A percentile compares a stretch with the other conserved stretches of the same genome.
Evolutionary conservation across 2,113 vertebrate genomes (phyloP).

Genomic region (Erythrocercus mccallii): DNA sequence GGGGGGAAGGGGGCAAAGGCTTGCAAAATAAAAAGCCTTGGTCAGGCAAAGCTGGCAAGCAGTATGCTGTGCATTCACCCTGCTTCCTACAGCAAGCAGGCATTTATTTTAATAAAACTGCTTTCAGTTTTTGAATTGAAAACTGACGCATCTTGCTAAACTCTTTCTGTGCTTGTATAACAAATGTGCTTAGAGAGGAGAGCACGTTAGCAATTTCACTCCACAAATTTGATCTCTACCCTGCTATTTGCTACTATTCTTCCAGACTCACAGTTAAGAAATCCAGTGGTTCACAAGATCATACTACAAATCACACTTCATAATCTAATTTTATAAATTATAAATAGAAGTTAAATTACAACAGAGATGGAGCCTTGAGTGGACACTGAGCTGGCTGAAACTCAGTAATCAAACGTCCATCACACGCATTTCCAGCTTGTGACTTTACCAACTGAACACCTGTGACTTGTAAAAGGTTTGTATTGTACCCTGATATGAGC

Average conservation of each 20-base stretch:
- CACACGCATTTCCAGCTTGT: neutral
- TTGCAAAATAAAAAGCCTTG: neutral
- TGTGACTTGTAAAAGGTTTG: neutral
- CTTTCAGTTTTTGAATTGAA: neutral
- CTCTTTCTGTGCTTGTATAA: neutral
- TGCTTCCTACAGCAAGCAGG: neutral
- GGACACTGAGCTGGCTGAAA: neutral
- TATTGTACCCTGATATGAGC: neutral
- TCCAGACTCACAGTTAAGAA: neutral
- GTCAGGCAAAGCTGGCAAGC: neutral
- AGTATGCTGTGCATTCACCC: neutral
- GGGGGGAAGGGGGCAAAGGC: neutral
- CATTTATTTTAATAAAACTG: neutral
- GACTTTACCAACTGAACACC: neutral
- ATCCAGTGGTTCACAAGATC: neutral
- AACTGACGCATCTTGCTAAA: fast-evolving
- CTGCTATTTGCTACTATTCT: neutral
- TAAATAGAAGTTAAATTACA: neutral
- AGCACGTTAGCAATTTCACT: neutral
- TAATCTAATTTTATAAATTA: neutral
- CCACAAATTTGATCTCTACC: neutral
- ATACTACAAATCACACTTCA: neutral
- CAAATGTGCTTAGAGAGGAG: neutral
- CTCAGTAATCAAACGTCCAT: neutral
- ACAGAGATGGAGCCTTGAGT: fast-evolving